Conservation (phyloP, 2,888 invertebrate species). For the Julus scanicus region DNA sequence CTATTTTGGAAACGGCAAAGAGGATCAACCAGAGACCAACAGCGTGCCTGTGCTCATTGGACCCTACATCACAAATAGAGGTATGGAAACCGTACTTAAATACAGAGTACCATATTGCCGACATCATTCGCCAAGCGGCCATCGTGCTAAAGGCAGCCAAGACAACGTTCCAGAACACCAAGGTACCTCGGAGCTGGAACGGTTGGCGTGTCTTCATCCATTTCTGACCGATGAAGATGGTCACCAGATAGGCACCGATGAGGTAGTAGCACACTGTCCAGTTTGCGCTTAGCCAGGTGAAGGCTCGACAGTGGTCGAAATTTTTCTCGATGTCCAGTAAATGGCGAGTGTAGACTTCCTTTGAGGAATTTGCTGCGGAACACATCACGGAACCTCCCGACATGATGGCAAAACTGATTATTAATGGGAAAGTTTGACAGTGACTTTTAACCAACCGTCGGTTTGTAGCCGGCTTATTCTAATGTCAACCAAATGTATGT, state of each 20-base stretch:
- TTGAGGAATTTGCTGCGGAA: background rate
- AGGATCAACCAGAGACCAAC: background rate
- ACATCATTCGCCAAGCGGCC: background rate
- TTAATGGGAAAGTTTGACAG: no score
- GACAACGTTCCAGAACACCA: background rate
- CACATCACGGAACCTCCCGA: background rate
- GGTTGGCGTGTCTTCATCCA: background rate
- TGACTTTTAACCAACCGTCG: no score
- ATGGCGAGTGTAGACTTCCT: background rate
- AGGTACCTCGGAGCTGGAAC: background rate
- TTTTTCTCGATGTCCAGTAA: background rate
- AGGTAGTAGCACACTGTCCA: background rate
- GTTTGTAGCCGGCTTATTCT: no score
- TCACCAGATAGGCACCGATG: background rate
- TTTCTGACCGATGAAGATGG: background rate
- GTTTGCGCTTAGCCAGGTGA: background rate
- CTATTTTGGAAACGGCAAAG: background rate
- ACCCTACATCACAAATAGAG: background rate
- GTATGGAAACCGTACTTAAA: background rate
- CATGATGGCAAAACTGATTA: no score
- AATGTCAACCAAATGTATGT: no score
- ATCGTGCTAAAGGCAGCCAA: background rate
- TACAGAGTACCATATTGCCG: background rate
- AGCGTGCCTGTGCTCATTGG: background rate
- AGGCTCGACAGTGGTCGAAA: background rate